Evolutionary conservation across 1,140 invertebrate genomes (phyloP).

Genomic region (Cyclina sinensis): DNA sequence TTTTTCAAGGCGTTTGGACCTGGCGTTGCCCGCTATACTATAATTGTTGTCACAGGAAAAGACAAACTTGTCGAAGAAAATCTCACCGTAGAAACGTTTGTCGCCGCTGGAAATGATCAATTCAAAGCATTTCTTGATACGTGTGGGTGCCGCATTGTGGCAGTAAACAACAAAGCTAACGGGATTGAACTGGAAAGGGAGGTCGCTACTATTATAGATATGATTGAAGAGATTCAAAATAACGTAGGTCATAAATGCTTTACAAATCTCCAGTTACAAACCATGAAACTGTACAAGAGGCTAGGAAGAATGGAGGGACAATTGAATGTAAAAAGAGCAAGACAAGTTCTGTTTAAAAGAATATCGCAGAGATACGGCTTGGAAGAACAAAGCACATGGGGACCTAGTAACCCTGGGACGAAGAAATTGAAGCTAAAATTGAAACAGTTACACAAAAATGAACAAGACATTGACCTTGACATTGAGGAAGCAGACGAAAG

Average conservation of each 20-base stretch:
- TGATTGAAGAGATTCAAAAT: not conserved
- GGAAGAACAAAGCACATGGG: conserved; percentile 28
- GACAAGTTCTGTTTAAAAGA: not conserved
- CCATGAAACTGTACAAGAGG: conserved; percentile 28
- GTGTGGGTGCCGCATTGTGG: no score
- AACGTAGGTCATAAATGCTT: conserved; percentile 6
- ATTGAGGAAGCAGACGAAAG: conserved; percentile 24
- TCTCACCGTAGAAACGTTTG: conserved; percentile 21
- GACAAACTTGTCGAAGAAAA: conserved; percentile 40
- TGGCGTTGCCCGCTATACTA: conserved; percentile 36
- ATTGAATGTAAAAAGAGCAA: not conserved
- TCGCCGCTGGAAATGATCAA: conserved; percentile 12
- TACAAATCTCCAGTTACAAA: conserved; percentile 41
- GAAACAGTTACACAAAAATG: not conserved
- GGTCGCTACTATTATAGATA: no score
- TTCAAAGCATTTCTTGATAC: not conserved
- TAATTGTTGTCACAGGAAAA: conserved; percentile 65
- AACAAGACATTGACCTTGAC: not conserved
- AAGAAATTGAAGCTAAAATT: conserved; percentile 18
- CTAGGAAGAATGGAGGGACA: conserved; percentile 4
- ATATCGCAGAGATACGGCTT: conserved; percentile 11
- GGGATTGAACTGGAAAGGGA: no score
- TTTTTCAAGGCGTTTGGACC: conserved; percentile 66
- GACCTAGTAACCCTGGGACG: not conserved
- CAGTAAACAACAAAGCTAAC: no score